Percentiles rank a stretch among this genome's conserved stretches.
Conservation (phyloP, 2,888 invertebrate species). For the Euspilapteryx auroguttella region DNA sequence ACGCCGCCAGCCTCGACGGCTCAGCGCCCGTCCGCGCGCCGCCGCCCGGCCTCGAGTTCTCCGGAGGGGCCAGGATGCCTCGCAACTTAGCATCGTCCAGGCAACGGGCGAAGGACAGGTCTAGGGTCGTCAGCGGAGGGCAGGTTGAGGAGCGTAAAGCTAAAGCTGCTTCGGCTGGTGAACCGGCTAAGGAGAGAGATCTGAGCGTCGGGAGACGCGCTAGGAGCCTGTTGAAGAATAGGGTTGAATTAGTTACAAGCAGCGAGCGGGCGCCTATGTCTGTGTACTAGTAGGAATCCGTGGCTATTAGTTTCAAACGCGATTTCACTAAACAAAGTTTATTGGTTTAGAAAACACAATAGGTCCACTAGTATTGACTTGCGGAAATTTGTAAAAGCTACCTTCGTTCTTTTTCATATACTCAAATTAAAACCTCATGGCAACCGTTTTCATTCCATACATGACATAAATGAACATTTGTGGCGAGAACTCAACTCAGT, state of each 20-base stretch:
- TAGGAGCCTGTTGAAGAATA: constrained; percentile 72
- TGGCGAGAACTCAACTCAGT: too few species aligned
- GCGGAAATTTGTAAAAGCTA: too few species aligned
- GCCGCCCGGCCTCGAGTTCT: constrained; percentile 75
- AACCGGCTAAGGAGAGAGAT: constrained; percentile 76
- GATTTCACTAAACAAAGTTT: too few species aligned
- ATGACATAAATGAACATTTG: too few species aligned
- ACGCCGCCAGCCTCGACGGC: constrained; percentile 65
- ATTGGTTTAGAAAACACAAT: too few species aligned
- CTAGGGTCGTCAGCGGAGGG: constrained; percentile 75
- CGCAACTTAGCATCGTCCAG: constrained; percentile 82
- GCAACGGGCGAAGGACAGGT: constrained; percentile 85
- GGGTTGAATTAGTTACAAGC: too few species aligned
- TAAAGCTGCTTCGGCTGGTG: constrained; percentile 75
- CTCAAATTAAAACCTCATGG: too few species aligned
- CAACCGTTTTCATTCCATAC: too few species aligned
- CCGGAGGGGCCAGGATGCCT: constrained; percentile 84
- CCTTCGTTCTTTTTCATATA: too few species aligned
- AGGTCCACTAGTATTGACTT: too few species aligned
- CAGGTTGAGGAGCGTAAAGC: constrained; percentile 82
- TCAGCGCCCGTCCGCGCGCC: constrained; percentile 40
- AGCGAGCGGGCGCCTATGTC: neutral
- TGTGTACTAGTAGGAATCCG: neutral
- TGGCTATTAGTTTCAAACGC: too few species aligned
- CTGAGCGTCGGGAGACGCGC: constrained; percentile 82